phyloP scores from a whole-genome alignment of 2,113 vertebrate genomes.

The Daubentonia madagascariensis region DNA sequence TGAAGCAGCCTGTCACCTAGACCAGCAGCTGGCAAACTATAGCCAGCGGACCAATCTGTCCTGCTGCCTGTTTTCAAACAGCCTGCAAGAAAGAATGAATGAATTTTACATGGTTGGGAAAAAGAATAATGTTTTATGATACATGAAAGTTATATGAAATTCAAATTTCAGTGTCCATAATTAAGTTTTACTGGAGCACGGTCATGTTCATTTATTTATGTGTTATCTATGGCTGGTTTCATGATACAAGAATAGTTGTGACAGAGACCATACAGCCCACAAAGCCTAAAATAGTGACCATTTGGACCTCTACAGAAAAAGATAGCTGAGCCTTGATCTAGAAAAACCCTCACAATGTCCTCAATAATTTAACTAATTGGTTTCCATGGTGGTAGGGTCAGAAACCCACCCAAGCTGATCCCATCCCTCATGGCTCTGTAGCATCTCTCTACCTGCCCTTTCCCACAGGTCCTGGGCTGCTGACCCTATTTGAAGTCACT shows the following conservation, averaged over 20 bases:
- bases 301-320: neutral
- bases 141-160: neutral
- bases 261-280: fast-evolving
- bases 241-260: neutral
- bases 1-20: neutral
- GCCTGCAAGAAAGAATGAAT: neutral
- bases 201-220: neutral
- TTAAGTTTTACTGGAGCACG: neutral
- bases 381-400: fast-evolving
- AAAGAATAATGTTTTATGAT: neutral
- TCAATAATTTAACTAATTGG: neutral
- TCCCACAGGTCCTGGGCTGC: neutral
- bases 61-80: fast-evolving
- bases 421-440: neutral
- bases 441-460: neutral
- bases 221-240: neutral
- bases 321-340: neutral
- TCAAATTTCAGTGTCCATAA: neutral
- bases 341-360: neutral
- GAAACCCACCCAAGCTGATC: neutral
- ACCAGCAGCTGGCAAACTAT: neutral
- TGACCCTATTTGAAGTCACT: neutral
- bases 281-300: neutral
- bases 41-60: neutral
- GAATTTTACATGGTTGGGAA: neutral